These are phyloP conservation scores for Okamejei kenojei DNA, from an alignment of 2,797 vertebrate species.

Conservation along the genomic window DNA sequence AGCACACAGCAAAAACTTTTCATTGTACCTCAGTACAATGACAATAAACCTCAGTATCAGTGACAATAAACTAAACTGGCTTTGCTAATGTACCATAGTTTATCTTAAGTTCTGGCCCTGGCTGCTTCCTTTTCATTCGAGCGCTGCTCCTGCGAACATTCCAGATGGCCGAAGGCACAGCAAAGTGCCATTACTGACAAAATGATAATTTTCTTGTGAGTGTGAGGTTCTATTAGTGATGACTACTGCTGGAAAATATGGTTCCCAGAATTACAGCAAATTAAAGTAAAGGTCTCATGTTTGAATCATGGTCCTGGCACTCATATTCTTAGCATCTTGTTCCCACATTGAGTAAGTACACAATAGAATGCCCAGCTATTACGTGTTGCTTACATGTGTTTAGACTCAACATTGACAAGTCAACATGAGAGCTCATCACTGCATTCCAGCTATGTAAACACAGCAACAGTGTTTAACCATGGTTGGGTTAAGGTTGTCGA, in stretches of 20 bases:
- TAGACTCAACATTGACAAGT: not conserved
- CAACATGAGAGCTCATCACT: not conserved
- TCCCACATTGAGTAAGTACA: not conserved
- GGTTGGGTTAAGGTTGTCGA: not conserved
- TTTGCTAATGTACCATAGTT: not conserved
- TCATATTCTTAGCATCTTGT: not conserved
- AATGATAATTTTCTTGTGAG: not conserved
- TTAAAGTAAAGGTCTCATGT: too few species aligned
- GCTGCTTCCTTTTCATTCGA: not conserved
- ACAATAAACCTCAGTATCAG: too few species aligned
- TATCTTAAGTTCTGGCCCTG: not conserved
- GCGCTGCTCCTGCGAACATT: not conserved
- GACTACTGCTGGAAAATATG: not conserved
- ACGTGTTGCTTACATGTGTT: not conserved
- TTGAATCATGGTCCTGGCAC: not conserved
- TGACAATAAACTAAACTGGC: too few species aligned
- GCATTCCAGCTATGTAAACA: not conserved
- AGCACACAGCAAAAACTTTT: too few species aligned
- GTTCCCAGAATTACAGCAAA: not conserved
- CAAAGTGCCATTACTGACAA: not conserved
- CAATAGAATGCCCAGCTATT: not conserved
- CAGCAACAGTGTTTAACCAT: not conserved
- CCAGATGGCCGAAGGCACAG: not conserved
- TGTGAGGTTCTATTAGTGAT: not conserved
- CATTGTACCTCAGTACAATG: too few species aligned